These are phyloP conservation scores for Lates japonicus DNA, from an alignment of 2,797 vertebrate genomes.

Conservation along the genomic window DNA sequence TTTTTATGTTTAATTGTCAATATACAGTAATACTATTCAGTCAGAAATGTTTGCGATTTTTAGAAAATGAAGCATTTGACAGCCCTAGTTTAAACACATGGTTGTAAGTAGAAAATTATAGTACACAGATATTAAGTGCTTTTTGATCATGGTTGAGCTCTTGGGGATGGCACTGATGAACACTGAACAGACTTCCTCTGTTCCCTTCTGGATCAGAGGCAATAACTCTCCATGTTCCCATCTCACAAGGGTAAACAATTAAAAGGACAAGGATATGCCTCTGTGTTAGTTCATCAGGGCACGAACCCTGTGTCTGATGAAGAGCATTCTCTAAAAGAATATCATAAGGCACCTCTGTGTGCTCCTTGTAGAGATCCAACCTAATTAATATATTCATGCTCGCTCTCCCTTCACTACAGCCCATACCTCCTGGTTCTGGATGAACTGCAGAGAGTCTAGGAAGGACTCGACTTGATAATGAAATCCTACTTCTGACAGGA, in stretches of 20 bases:
- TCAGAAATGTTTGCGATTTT: not conserved
- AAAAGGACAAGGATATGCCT: slow-evolving; percentile 75
- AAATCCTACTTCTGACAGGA: slow-evolving; percentile 65
- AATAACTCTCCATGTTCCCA: slow-evolving; percentile 58
- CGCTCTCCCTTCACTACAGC: slow-evolving; percentile 31
- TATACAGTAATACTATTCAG: not conserved
- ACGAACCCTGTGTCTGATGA: slow-evolving; percentile 64
- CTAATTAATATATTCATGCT: slow-evolving; percentile 81
- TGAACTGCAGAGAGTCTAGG: slow-evolving; percentile 73
- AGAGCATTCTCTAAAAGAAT: slow-evolving; percentile 83
- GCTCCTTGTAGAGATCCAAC: slow-evolving; percentile 75
- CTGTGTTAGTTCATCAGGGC: slow-evolving; percentile 65
- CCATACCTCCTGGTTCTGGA: slow-evolving; percentile 61
- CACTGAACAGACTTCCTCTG: slow-evolving; percentile 59
- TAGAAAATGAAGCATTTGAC: slow-evolving; percentile 31
- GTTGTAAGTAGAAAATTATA: slow-evolving; percentile 55
- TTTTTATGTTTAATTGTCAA: not conserved
- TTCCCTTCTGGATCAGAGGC: slow-evolving; percentile 70
- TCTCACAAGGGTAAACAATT: slow-evolving; percentile 72
- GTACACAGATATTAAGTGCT: slow-evolving; percentile 52
- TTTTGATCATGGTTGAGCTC: slow-evolving; percentile 62
- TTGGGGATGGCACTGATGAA: slow-evolving; percentile 44
- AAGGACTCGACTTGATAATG: slow-evolving; percentile 78
- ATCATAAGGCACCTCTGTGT: slow-evolving; percentile 85
- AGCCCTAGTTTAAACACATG: slow-evolving; percentile 63